These are phyloP conservation scores for Pammene fasciana DNA, from an alignment of 2,888 invertebrate genomes.

Conservation along the genomic window DNA sequence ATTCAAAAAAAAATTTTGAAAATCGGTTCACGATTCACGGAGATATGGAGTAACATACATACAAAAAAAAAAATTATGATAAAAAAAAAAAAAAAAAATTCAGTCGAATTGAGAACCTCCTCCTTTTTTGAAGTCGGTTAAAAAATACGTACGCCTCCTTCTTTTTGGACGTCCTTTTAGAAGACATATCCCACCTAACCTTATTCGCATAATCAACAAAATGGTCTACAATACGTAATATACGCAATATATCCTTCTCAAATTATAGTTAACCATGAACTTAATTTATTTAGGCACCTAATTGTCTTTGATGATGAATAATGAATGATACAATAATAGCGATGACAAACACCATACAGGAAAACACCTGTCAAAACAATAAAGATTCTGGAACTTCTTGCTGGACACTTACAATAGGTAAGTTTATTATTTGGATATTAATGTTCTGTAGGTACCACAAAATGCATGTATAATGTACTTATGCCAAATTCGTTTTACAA, in stretches of 20 bases:
- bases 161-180: no score
- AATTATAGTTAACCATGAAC: slow-evolving; percentile 10
- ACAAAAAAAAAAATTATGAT: no score
- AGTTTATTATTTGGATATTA: neutral
- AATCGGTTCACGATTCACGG: no score
- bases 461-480: neutral
- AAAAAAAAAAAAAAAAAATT: no score
- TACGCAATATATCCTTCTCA: neutral
- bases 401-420: neutral
- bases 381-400: neutral
- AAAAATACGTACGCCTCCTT: no score
- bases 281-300: slow-evolving; percentile 8
- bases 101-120: no score
- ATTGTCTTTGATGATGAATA: slow-evolving; percentile 4
- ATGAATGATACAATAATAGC: neutral
- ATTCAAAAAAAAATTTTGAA: no score
- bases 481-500: neutral
- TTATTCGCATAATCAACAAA: neutral
- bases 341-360: slow-evolving; percentile 14
- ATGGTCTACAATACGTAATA: neutral
- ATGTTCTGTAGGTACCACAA: neutral
- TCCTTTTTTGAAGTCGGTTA: no score
- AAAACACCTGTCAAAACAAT: slow-evolving; percentile 21
- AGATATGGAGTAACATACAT: no score
- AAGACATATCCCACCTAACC: neutral